These are phyloP conservation scores for Thymallus thymallus DNA, from an alignment of 2,113 vertebrate species.

Conservation along the genomic window DNA sequence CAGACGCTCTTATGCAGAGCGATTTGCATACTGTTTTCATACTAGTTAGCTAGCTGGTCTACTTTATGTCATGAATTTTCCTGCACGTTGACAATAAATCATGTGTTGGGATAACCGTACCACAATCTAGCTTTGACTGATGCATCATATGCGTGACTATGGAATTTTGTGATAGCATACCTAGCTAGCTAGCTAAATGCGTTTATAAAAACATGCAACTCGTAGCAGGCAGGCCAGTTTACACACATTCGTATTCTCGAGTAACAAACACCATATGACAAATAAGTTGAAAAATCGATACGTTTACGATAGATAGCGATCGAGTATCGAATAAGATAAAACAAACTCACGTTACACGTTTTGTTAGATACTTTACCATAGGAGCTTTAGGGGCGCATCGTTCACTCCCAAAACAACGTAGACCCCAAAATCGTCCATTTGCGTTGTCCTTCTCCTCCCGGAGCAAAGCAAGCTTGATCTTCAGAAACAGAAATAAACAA, in stretches of 20 bases:
- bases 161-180: neutral
- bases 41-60: neutral
- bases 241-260: neutral
- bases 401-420: slow-evolving; percentile 68
- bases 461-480: neutral
- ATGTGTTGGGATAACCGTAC: too few species aligned
- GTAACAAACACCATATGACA: neutral
- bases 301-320: neutral
- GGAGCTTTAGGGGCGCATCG: slow-evolving; percentile 60
- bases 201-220: neutral
- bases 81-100: neutral
- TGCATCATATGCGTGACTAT: neutral
- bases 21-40: too few species aligned
- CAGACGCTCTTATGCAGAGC: too few species aligned
- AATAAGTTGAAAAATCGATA: neutral
- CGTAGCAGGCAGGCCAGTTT: neutral
- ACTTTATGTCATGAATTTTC: neutral
- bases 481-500: neutral
- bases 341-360: neutral
- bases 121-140: neutral
- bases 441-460: neutral
- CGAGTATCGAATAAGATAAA: neutral
- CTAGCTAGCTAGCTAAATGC: neutral
- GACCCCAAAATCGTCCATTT: slow-evolving; percentile 70
- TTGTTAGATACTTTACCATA: slow-evolving; percentile 52